Percentiles rank a stretch among this genome's conserved stretches.
Conservation (phyloP, 1,140 invertebrate genomes). For the Paramacrobiotus metropolitanus region DNA sequence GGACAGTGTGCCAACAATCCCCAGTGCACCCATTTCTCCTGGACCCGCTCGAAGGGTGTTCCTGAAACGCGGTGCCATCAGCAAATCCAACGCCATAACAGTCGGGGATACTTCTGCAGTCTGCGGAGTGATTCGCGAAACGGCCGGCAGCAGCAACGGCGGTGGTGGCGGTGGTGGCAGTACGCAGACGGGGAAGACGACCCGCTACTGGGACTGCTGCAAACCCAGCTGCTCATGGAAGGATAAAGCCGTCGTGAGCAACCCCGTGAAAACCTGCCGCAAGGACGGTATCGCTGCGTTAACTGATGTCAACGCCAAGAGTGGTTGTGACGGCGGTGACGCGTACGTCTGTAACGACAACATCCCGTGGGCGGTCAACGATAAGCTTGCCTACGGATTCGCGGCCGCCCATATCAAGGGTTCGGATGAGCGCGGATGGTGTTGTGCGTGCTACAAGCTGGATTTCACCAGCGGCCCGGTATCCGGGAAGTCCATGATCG, state of each 20-base stretch:
- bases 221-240: not conserved
- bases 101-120: too few species aligned
- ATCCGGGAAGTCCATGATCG: conserved; percentile 1
- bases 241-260: not conserved
- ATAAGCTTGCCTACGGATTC: not conserved
- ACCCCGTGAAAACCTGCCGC: not conserved
- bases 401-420: conserved; percentile 4
- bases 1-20: too few species aligned
- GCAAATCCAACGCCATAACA: too few species aligned
- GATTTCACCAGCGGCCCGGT: conserved; percentile 4
- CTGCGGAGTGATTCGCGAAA: too few species aligned
- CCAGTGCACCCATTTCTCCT: too few species aligned
- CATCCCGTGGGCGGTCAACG: conserved; percentile 5
- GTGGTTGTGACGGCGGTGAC: not conserved
- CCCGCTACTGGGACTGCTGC: not conserved
- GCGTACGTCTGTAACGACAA: conserved; percentile 3
- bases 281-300: not conserved
- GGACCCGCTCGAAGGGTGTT: too few species aligned
- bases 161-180: too few species aligned
- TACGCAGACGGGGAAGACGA: not conserved
- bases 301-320: not conserved
- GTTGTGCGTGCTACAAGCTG: conserved; percentile 6
- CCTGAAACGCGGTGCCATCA: too few species aligned
- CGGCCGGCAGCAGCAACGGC: too few species aligned
- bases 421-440: not conserved